Evolutionary conservation across 2,888 invertebrate genomes (phyloP).

Genomic region (Microdon myrmicae): DNA sequence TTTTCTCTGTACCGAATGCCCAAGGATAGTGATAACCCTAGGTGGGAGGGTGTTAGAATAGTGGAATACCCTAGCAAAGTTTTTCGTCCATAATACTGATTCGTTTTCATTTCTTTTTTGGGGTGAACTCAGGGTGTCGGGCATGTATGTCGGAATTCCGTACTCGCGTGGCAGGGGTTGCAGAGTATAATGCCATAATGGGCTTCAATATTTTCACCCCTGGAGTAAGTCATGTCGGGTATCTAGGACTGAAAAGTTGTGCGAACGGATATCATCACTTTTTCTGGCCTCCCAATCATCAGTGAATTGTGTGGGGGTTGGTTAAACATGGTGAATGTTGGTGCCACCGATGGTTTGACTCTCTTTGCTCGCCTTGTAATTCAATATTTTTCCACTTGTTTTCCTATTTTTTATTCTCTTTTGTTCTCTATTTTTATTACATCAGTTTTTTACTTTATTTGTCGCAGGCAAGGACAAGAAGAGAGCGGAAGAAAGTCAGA

Average conservation of each 20-base stretch:
- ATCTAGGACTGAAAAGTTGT: slow-evolving; percentile 50
- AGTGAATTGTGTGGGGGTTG: slow-evolving; percentile 1
- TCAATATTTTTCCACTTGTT: slow-evolving; percentile 9
- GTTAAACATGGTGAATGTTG: slow-evolving; percentile 14
- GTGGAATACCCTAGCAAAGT: slow-evolving; percentile 46
- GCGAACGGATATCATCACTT: slow-evolving; percentile 51
- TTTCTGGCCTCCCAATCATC: slow-evolving; percentile 11
- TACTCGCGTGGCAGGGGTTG: slow-evolving; percentile 16
- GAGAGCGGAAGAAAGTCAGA: not conserved
- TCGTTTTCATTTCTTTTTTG: slow-evolving; percentile 32
- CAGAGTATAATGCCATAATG: slow-evolving; percentile 51
- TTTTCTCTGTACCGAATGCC: too few species aligned
- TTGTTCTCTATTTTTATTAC: slow-evolving; percentile 8
- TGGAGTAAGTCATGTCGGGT: slow-evolving; percentile 51
- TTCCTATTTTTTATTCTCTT: slow-evolving; percentile 17
- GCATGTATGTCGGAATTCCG: slow-evolving; percentile 37
- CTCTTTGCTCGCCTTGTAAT: slow-evolving; percentile 38
- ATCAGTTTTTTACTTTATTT: slow-evolving; percentile 21
- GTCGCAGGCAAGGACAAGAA: slow-evolving; percentile 8
- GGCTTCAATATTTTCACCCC: slow-evolving; percentile 52
- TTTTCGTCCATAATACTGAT: slow-evolving; percentile 27
- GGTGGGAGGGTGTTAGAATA: slow-evolving; percentile 45
- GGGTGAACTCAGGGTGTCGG: slow-evolving; percentile 20
- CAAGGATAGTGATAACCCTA: slow-evolving; percentile 13
- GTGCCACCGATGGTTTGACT: slow-evolving; percentile 28